phyloP scores from a whole-genome alignment of 1,140 invertebrate genomes.

The Trinorchestia longiramus region DNA sequence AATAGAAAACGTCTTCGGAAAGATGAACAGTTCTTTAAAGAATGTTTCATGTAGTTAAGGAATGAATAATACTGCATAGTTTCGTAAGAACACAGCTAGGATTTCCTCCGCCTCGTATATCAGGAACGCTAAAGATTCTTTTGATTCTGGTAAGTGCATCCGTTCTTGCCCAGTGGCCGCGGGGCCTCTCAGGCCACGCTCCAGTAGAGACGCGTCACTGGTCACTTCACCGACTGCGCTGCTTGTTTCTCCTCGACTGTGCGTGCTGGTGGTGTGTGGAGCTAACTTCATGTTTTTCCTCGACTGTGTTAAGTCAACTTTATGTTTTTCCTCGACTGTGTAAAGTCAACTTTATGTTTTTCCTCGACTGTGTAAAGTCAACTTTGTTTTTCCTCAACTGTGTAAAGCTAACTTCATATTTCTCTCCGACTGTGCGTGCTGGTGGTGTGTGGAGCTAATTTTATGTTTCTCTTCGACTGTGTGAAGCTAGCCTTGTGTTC shows the following conservation, averaged over 20 bases:
- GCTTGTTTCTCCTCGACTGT: neutral
- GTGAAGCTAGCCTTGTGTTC: too few species aligned
- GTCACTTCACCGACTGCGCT: neutral
- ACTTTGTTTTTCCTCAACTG: neutral
- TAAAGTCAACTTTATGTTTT: too few species aligned
- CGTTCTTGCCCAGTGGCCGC: neutral
- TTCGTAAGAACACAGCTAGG: neutral
- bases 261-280: neutral
- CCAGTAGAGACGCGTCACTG: neutral
- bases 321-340: too few species aligned
- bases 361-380: too few species aligned
- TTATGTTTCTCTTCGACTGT: too few species aligned
- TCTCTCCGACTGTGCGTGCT: neutral
- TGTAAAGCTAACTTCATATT: too few species aligned
- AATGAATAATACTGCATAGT: neutral
- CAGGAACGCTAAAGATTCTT: conserved; percentile 1
- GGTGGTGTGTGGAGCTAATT: neutral
- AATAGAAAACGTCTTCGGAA: neutral
- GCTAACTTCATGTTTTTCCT: too few species aligned
- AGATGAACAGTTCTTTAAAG: neutral
- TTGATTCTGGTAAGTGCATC: conserved; percentile 52
- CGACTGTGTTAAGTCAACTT: too few species aligned
- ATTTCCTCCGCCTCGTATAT: conserved; percentile 3
- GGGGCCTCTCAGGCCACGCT: neutral
- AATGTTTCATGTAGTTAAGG: neutral